Conservation (phyloP, 2,888 invertebrate species). For the Orthosia incerta region DNA sequence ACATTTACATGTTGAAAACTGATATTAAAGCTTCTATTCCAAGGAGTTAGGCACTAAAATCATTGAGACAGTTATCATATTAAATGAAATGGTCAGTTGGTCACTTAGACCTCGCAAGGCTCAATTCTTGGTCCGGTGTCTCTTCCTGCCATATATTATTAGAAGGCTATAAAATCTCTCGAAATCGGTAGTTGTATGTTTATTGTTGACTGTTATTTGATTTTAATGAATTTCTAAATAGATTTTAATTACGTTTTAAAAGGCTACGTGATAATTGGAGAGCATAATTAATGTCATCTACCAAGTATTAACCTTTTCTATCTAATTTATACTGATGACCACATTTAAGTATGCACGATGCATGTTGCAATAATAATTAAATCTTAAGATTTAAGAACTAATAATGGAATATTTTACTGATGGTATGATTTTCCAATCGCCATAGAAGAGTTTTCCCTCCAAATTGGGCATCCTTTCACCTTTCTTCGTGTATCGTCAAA, state of each 20-base stretch:
- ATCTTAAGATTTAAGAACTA: not conserved
- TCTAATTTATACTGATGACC: not conserved
- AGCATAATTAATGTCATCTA: not conserved
- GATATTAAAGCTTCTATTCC: conserved; percentile 57
- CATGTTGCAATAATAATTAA: not conserved
- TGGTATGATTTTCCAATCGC: not conserved
- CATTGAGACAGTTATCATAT: conserved; percentile 1
- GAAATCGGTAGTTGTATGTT: conserved; percentile 23
- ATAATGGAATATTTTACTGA: not conserved
- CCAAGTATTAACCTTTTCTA: not conserved
- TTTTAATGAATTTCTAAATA: conserved; percentile 33
- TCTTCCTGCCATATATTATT: conserved; percentile 68
- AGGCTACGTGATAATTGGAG: conserved; percentile 7
- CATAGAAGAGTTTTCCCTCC: not conserved
- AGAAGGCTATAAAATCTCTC: conserved; percentile 45
- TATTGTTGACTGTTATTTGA: conserved; percentile 18
- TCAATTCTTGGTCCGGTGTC: conserved; percentile 68
- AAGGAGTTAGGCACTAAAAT: conserved; percentile 67
- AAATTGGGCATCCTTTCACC: not conserved
- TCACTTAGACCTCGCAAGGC: conserved; percentile 72
- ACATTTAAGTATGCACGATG: not conserved
- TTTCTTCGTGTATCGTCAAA: not conserved
- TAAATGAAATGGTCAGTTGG: conserved; percentile 61
- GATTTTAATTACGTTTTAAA: conserved; percentile 27
- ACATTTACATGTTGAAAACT: conserved; percentile 55